Base-by-base conservation (phyloP, 2,888 invertebrate genomes). In the Sinopyrophorus schimmeli region DNA sequence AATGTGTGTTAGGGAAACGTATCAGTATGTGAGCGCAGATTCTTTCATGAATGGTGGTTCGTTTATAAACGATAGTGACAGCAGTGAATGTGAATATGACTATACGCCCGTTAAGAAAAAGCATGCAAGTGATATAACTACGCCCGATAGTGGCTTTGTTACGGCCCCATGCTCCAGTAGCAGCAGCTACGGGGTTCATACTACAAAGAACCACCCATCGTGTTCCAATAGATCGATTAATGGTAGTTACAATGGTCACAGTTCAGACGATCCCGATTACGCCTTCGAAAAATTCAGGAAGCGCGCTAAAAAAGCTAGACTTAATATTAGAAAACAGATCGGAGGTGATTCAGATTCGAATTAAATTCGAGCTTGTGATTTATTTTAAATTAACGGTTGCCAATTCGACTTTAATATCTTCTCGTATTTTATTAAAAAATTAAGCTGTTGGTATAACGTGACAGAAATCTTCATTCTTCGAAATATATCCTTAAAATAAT, bases 291-390 rank as follows among this genome's bases (percentile, higher is more conserved):
- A 77, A 56, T 79, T 80, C 59, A 71, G 78, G 39, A 82, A 81
- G 52, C 76, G 82, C 26, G 76, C 82, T 23, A 81, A 82, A 64
- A 80, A 81, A 58, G 80, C 81, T 1, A 75, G 82, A 3, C 74
- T 83, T 47, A 82, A 83, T 67, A 80, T 82, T 67, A 76, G 82
- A 60, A 81, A 76, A 67, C 82, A 81, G 60, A 78, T 83, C 69
- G 73, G 70, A 18, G 80, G 67, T 17, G 82, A 83, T 54, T 83
- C 84, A 0, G 84, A 84, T 66, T 84, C 83, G 31, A 83, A 83
- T 68, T 77, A 68, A 67, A 24, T 38, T 20, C 26, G 20, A 5
- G 20, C 20, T 18, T 18, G 3, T 24, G n/a, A n/a, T n/a, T n/a
- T n/a, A n/a, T n/a, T n/a, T n/a, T n/a, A n/a, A n/a, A n/a, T n/a